A percentile compares a stretch with the other conserved stretches of the same genome.
These are phyloP conservation scores for Eudyptes chrysolophus DNA, from an alignment of 2,113 vertebrate genomes.

Conservation along the genomic window DNA sequence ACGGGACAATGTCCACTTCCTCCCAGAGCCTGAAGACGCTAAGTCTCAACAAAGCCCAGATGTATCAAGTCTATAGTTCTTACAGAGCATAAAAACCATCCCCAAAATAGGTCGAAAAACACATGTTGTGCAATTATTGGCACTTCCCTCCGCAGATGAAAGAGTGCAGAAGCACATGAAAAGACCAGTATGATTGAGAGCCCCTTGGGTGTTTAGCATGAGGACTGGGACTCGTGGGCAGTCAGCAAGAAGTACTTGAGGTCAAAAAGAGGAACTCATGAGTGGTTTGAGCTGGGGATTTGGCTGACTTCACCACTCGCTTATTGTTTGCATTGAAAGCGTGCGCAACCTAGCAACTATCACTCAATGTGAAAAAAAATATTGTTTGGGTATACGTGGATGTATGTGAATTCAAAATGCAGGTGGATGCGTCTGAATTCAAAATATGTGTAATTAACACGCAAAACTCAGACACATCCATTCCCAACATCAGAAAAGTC, in stretches of 20 bases:
- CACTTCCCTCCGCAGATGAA: not conserved
- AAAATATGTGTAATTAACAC: not conserved
- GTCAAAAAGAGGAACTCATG: not conserved
- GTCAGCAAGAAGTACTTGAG: not conserved
- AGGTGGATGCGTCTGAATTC: not conserved
- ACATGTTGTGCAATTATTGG: not conserved
- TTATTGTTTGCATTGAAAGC: not conserved
- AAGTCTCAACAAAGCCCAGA: not conserved
- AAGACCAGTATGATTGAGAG: not conserved
- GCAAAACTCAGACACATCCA: not conserved
- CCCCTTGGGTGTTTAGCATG: not conserved
- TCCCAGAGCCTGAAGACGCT: not conserved
- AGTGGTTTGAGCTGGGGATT: not conserved
- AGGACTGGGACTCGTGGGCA: not conserved
- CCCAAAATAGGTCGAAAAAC: not conserved
- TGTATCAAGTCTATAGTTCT: not conserved
- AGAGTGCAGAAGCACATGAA: not conserved
- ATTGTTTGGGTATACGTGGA: not conserved
- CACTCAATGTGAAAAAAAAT: not conserved
- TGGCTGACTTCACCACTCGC: not conserved
- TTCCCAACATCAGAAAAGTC: not conserved
- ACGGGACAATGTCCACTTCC: not conserved
- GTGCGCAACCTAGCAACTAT: not conserved
- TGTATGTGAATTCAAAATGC: not conserved
- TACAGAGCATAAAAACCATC: not conserved